Evolutionary conservation across 2,113 vertebrate genomes (phyloP), one percentile per base, ranked within the genome.

Genomic region (Cochlearius cochlearius): DNA sequence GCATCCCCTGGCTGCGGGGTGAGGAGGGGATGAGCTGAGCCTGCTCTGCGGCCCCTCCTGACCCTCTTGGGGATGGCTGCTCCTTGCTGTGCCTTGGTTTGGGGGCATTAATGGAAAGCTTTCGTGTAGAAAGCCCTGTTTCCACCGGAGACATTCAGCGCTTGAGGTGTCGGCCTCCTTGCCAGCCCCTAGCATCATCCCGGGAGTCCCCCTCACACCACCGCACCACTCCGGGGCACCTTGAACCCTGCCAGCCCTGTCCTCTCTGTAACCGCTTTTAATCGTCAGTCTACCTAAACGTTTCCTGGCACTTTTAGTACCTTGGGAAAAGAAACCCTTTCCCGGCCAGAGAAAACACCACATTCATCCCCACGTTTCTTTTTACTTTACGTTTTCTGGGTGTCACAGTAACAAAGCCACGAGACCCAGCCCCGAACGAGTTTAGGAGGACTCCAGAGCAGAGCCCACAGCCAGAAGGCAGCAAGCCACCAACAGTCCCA

Each of bases 271-370:
- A 36, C 29, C 7, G 19, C 10, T 47, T 69, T 59, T 26, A 43
- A 41, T 60, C 32, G 15, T 16, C 73, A 10, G 2, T 2, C 29
- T 13, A 1, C 52, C 58, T 10, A 15, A 60, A 36, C 0, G 0
- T 26, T 62, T 25, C 89, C 10, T 8, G 26, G 53, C 34, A 18
- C 22, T 83, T 58, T 27, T 5, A 36, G 68, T 10, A 69, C 34
- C 27, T 16, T 6, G 38, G 32, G 59, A 26, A 17, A 17, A 52
- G 6, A 47, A 79, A 50, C 38, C 21, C 10, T 58, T 25, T 63
- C 43, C 56, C 5, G 32, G 38, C 19, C 36, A 17, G 30, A 49
- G 66, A 43, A 67, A 66, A n/a, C 23, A 26, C 41, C 58, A 11
- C 11, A 0, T 67, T 39, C 47, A 29, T 16, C 41, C 58, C 41